phyloP scores from a whole-genome alignment of 2,888 invertebrate genomes.

The Machimus rusticus region DNA sequence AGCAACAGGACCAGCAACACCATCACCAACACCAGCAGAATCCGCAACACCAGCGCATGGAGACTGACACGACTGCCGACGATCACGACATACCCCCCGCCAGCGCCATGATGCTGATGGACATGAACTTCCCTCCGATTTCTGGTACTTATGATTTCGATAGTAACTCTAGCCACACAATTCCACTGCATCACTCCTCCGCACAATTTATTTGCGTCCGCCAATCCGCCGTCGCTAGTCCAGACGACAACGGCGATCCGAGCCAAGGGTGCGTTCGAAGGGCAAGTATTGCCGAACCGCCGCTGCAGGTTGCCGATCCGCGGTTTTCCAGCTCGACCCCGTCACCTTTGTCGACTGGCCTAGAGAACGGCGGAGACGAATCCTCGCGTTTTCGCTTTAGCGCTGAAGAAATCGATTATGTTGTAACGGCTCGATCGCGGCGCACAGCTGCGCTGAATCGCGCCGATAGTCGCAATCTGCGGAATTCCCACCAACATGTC shows the following conservation, averaged over 20 bases:
- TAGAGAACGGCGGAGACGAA: conserved; percentile 22
- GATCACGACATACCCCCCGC: not conserved
- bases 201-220: conserved; percentile 39
- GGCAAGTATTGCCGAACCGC: not conserved
- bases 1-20: conserved; percentile 37
- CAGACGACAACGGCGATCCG: conserved; percentile 48
- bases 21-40: conserved; percentile 51
- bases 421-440: conserved; percentile 54
- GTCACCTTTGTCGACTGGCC: conserved; percentile 30
- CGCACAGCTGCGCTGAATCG: conserved; percentile 53
- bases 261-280: not conserved
- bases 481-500: conserved; percentile 40
- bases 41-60: conserved; percentile 47
- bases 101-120: conserved; percentile 53
- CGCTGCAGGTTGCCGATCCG: not conserved
- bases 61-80: conserved; percentile 39
- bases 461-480: conserved; percentile 47
- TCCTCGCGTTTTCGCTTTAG: conserved; percentile 41
- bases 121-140: conserved; percentile 56
- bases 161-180: conserved; percentile 40
- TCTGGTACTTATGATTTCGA: conserved; percentile 58
- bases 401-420: conserved; percentile 52
- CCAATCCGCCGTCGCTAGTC: conserved; percentile 28
- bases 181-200: conserved; percentile 23
- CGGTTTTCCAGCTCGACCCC: not conserved